Evolutionary conservation across 2,888 invertebrate species (phyloP).

Genomic region (Netelia fuscicornis): DNA sequence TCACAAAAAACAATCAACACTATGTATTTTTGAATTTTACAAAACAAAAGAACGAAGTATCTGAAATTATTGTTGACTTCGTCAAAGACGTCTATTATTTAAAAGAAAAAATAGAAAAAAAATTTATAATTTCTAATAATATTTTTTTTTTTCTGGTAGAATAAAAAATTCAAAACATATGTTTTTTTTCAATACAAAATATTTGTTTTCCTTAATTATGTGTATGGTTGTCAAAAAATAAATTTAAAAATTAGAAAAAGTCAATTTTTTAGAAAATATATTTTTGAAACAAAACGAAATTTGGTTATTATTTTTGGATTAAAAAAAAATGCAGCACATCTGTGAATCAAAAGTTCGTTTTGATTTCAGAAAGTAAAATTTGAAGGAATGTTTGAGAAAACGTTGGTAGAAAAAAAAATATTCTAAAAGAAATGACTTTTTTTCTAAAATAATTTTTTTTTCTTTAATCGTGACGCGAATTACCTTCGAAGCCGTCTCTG

Average conservation of each 20-base stretch:
- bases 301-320: not conserved
- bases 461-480: constrained; percentile 21
- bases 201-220: too few relatives aligned
- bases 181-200: too few relatives aligned
- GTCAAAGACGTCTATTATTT: too few relatives aligned
- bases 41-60: not conserved
- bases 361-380: not conserved
- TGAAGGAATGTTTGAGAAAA: not conserved
- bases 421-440: not conserved
- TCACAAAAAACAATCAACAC: not conserved
- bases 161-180: too few relatives aligned
- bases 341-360: not conserved
- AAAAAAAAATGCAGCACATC: too few relatives aligned
- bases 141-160: not conserved
- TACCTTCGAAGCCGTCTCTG: constrained; percentile 79
- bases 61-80: too few relatives aligned
- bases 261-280: too few relatives aligned
- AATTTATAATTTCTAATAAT: not conserved
- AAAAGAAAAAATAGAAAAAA: not conserved
- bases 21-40: too few relatives aligned
- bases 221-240: too few relatives aligned
- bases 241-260: too few relatives aligned
- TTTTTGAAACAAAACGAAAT: not conserved
- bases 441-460: constrained; percentile 7
- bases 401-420: not conserved